phyloP scores from a whole-genome alignment of 2,888 invertebrate species.

The Hydropsyche betteni region DNA sequence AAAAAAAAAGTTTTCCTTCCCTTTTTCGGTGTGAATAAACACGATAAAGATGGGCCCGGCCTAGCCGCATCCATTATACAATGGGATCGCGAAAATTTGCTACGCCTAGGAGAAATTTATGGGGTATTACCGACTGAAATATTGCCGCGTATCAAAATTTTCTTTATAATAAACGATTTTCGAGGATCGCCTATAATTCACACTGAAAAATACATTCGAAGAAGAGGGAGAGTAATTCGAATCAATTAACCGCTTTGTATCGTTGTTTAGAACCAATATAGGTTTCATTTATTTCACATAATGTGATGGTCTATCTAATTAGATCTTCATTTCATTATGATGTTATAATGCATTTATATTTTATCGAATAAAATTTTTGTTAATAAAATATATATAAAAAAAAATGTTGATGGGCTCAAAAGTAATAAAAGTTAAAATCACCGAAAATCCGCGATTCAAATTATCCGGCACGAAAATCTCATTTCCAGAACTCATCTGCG shows the following conservation, averaged over 20 bases:
- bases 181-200: conserved; percentile 15
- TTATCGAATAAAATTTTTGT: background rate
- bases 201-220: background rate
- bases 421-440: no score
- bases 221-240: no score
- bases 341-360: no score
- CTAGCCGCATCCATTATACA: conserved; percentile 21
- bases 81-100: conserved; percentile 41
- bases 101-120: conserved; percentile 41
- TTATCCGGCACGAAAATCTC: background rate
- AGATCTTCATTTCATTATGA: no score
- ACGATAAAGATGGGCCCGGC: conserved; percentile 33
- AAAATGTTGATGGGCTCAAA: background rate
- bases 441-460: no score
- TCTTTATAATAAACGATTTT: conserved; percentile 24
- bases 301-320: no score
- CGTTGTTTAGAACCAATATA: no score
- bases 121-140: conserved; percentile 43
- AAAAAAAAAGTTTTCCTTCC: background rate
- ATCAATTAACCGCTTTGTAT: no score
- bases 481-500: no score
- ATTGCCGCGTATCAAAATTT: conserved; percentile 41
- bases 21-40: conserved; percentile 18
- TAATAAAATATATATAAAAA: background rate
- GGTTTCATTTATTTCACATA: no score